Evolutionary conservation across 2,888 invertebrate genomes (phyloP), one percentile per base, ranked within the genome.

Genomic region (Fragum sueziense): DNA sequence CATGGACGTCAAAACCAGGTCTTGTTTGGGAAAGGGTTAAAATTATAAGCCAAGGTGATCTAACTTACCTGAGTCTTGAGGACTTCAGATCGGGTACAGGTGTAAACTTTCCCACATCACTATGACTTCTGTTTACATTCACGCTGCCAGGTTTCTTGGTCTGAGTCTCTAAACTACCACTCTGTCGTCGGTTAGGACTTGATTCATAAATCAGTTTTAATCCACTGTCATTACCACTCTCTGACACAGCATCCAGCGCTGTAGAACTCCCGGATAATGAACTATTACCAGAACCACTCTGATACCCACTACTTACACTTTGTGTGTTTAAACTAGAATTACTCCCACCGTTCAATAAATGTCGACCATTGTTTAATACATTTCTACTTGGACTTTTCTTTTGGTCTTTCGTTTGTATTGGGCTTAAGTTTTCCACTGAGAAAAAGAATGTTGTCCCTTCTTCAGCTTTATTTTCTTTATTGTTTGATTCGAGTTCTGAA

Each of bases 151-250:
- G 22, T 27, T 41, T 33, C 14, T 37, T 37, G 33, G 41, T 25
- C 41, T 65, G 65, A 25, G 37, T 65, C n/a, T 65, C 65, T 34
- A 65, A 22, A 41, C 65, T 65, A 65, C 65, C 27, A 65, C 41
- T 65, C 27, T 65, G 33, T 22, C 65, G 65, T 34, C 41, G 37
- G 25, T 37, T 65, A 1, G 65, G 65, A 52, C 62, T 72, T 2
- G 84, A 84, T 61, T 81, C 74, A 47, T 84, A 84, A 17, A 84
- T 61, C 74, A 79, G 79, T 47, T 79, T 81, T 34, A 77, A 72
- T 72, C 80, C 81, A 27, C 62, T 59, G 34, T 79, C 79, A 47
- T n/a, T 69, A 1, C 41, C 27, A 27, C 61, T 76, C 41, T 83
- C 83, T 65, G 51, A 69, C 33, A 80, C 57, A 33, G 73, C 47